A percentile compares a stretch with the other conserved stretches of the same genome.
Evolutionary conservation across 37 sponge, comb jelly and placozoan genomes (phyloP).

Genomic region (Eunapius fragilis): DNA sequence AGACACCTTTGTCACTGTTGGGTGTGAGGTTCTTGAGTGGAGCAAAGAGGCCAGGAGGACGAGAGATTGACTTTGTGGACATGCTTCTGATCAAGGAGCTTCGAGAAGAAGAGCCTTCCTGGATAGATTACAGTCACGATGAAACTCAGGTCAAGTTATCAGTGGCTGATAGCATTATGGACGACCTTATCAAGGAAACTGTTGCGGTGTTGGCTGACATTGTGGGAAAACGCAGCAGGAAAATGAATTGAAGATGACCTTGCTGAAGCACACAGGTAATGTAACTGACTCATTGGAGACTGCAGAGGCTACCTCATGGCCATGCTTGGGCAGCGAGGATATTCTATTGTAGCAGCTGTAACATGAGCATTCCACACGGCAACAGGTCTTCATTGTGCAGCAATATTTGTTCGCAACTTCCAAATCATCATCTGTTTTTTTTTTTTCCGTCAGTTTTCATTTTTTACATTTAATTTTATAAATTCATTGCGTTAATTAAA

Average conservation of each 20-base stretch:
- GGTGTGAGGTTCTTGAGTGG: conserved; percentile 47
- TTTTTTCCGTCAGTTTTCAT: background rate
- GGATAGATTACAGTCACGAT: conserved; percentile 86
- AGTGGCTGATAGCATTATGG: conserved; percentile 79
- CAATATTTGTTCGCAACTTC: background rate
- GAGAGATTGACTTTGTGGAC: conserved; percentile 79
- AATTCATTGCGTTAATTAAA: background rate
- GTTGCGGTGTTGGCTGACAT: conserved; percentile 44
- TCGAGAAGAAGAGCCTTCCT: conserved; percentile 74
- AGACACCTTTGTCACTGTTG: conserved; percentile 43
- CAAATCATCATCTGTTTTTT: background rate
- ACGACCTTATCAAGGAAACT: conserved; percentile 72
- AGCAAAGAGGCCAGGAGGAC: conserved; percentile 65
- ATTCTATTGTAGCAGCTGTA: background rate
- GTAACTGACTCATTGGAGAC: background rate
- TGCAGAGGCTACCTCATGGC: background rate
- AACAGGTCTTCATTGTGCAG: background rate
- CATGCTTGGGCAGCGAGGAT: too few species aligned
- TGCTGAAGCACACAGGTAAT: background rate
- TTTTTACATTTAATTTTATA: background rate
- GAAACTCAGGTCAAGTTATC: conserved; percentile 66
- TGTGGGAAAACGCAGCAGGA: background rate
- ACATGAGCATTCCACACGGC: background rate
- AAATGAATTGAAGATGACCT: background rate
- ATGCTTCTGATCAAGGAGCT: conserved; percentile 78